Conservation (phyloP, 2,888 invertebrate species). For the Cylloceria caligata region DNA sequence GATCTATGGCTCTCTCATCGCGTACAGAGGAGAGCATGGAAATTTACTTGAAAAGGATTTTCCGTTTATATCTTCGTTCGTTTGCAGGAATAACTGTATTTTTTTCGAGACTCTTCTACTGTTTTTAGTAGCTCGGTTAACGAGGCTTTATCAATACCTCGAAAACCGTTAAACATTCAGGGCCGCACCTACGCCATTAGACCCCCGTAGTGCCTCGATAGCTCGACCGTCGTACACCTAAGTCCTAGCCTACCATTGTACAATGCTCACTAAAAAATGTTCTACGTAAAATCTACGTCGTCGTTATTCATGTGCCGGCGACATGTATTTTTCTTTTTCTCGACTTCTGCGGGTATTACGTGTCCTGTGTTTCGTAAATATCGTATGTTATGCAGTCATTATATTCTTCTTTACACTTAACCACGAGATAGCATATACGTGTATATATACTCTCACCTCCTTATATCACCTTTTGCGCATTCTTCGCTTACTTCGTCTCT, state of each 20-base stretch:
- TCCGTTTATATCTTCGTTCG: constrained; percentile 16
- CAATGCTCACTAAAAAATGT: constrained; percentile 72
- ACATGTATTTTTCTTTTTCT: constrained; percentile 20
- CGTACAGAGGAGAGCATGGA: background rate
- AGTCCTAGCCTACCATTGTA: constrained; percentile 75
- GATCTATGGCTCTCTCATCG: constrained; percentile 32
- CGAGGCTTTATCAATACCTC: constrained; percentile 28
- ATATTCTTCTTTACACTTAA: background rate
- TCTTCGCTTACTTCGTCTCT: constrained; percentile 35
- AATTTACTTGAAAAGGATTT: constrained; percentile 24
- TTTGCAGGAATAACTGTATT: constrained; percentile 32
- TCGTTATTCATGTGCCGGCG: constrained; percentile 49
- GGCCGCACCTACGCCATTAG: constrained; percentile 56
- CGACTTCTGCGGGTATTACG: constrained; percentile 6
- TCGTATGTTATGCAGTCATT: constrained; percentile 32
- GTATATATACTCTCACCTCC: constrained; percentile 40
- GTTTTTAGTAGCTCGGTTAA: constrained; percentile 29
- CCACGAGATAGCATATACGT: constrained; percentile 14
- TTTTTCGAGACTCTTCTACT: constrained; percentile 4
- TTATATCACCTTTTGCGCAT: constrained; percentile 35
- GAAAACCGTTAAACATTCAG: constrained; percentile 36
- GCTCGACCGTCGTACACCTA: constrained; percentile 76
- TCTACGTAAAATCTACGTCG: constrained; percentile 68
- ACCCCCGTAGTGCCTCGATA: constrained; percentile 56
- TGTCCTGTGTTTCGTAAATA: constrained; percentile 35